A percentile compares a stretch with the other conserved stretches of the same genome.
These are phyloP conservation scores for Boleophthalmus pectinirostris DNA, from an alignment of 2,113 vertebrate species.

Conservation along the genomic window DNA sequence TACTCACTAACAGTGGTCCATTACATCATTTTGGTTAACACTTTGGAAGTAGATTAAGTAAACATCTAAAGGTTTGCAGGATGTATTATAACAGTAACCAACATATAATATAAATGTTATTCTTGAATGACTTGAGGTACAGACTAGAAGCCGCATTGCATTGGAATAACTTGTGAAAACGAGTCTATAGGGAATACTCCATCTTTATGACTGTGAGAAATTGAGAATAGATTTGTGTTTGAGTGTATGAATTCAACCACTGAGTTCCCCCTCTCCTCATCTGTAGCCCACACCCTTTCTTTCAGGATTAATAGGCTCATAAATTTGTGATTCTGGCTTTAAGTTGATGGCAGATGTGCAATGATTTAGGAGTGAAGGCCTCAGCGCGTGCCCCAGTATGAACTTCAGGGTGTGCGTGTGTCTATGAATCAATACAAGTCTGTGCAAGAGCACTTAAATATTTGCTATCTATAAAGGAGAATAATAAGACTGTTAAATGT, in stretches of 20 bases:
- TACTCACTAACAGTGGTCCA: background rate
- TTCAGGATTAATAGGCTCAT: constrained; percentile 51
- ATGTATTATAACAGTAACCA: background rate
- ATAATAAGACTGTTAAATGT: background rate
- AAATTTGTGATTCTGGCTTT: constrained; percentile 53
- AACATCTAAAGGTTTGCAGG: background rate
- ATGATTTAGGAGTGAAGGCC: constrained; percentile 36
- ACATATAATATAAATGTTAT: background rate
- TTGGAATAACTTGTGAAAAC: background rate
- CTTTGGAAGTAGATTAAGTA: too few relatives aligned
- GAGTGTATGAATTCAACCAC: constrained; percentile 9
- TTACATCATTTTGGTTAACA: too few relatives aligned
- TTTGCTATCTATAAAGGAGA: background rate
- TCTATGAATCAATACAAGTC: constrained; percentile 5
- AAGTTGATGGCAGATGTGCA: constrained; percentile 31
- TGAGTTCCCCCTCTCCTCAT: background rate
- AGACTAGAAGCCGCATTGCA: background rate
- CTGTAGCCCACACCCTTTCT: constrained; percentile 29
- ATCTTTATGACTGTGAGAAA: constrained; percentile 51
- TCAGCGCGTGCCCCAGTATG: constrained; percentile 7
- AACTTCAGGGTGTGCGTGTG: constrained; percentile 22
- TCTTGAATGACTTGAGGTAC: background rate
- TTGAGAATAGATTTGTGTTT: background rate
- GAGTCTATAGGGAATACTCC: background rate
- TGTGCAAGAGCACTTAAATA: constrained; percentile 12